Conservation (phyloP, 1,140 invertebrate species). For the Bombyx mandarina region DNA sequence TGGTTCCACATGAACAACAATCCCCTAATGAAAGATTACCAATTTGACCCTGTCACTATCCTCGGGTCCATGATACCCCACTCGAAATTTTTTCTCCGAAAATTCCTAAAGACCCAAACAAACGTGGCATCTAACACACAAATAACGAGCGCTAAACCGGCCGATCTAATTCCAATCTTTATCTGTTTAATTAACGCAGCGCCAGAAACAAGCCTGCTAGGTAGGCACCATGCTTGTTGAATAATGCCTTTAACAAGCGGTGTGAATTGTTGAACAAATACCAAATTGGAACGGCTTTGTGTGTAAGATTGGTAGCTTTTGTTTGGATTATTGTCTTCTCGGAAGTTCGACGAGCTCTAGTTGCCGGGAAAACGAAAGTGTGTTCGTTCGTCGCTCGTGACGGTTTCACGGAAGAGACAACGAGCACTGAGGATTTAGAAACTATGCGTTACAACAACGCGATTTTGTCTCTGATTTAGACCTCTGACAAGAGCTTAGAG, state of each 20-base stretch:
- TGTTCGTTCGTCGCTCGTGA: too few species aligned
- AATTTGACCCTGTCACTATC: too few species aligned
- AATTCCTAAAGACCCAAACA: slow-evolving; percentile 3
- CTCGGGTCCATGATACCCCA: too few species aligned
- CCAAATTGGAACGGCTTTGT: slow-evolving; percentile 29
- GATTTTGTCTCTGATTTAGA: too few species aligned
- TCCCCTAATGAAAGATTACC: too few species aligned
- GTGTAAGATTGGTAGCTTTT: slow-evolving; percentile 46
- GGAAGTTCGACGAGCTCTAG: slow-evolving; percentile 8
- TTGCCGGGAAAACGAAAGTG: too few species aligned
- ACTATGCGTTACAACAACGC: too few species aligned
- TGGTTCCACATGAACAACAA: too few species aligned
- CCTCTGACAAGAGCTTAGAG: too few species aligned
- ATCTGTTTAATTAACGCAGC: slow-evolving; percentile 38
- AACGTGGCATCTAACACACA: slow-evolving; percentile 13
- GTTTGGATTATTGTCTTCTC: slow-evolving; percentile 24
- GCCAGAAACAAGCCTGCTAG: slow-evolving; percentile 24
- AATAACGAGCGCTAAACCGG: slow-evolving; percentile 16
- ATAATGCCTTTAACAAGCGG: slow-evolving; percentile 25
- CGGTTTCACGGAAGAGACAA: too few species aligned
- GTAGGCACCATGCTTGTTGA: slow-evolving; percentile 19
- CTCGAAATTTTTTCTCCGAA: background rate
- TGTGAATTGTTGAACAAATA: slow-evolving; percentile 31
- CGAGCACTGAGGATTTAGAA: too few species aligned
- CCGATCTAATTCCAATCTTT: slow-evolving; percentile 46